Evolutionary conservation across 1,140 invertebrate genomes (phyloP).

Genomic region (Bombus vancouverensis): DNA sequence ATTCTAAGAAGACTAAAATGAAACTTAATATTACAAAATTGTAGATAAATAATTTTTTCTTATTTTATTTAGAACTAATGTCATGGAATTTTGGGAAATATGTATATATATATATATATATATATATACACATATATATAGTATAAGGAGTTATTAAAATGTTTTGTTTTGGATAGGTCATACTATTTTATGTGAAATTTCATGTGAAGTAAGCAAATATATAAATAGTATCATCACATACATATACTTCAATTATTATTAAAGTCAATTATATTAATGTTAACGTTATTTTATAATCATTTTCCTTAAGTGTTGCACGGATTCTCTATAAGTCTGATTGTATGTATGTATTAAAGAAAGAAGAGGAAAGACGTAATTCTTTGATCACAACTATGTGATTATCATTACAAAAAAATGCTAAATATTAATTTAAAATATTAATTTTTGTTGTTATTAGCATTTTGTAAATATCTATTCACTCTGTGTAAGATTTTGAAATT

Average conservation of each 20-base stretch:
- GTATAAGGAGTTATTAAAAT: neutral
- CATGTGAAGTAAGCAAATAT: conserved; percentile 1
- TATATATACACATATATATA: neutral
- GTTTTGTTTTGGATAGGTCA: neutral
- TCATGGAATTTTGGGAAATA: neutral
- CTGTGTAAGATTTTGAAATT: conserved; percentile 58
- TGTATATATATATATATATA: neutral
- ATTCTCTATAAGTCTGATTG: conserved; percentile 59
- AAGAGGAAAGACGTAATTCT: conserved; percentile 9
- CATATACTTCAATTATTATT: conserved; percentile 3
- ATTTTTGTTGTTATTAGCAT: conserved; percentile 61
- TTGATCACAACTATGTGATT: conserved; percentile 38
- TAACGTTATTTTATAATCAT: conserved; percentile 28
- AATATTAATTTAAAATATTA: conserved; percentile 64
- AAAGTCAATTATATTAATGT: conserved; percentile 42
- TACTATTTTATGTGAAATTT: conserved; percentile 7
- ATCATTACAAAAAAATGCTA: conserved; percentile 38
- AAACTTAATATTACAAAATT: conserved; percentile 19
- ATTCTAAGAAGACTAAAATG: too few species aligned
- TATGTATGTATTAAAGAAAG: conserved; percentile 46
- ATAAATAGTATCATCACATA: conserved; percentile 1
- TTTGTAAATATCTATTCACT: conserved; percentile 70
- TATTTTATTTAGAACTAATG: conserved; percentile 7
- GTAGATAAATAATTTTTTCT: conserved; percentile 18
- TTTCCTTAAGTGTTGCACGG: conserved; percentile 58